Base-by-base conservation (phyloP, 2,797 vertebrate species). In the Sciurus vulgaris region DNA sequence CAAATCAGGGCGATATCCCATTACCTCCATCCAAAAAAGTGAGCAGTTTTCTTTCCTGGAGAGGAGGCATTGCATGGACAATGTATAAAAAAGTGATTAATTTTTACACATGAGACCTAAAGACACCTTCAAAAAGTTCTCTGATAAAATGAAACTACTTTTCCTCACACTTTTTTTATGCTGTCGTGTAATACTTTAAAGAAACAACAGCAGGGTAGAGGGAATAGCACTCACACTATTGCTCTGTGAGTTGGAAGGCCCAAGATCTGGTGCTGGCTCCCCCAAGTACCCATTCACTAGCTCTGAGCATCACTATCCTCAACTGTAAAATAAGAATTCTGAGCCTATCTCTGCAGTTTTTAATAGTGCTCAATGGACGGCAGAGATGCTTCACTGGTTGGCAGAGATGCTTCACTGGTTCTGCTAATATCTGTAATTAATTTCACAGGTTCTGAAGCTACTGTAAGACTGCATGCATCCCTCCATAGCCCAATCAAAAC, bases 151-250 rank as follows among this genome's bases (percentile, higher is more conserved):
- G 49, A 13, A 72, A 72, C 13, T n/a, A 86, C 83, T 63, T 83
- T 96, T 69, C 33, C 93, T 76, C 49, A 72, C 5, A 38, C 35
- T 76, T 93, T 82, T 70, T 85, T 54, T 85, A 87, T 78, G 44
- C 47, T 77, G 10, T 38, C 78, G 17, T n/a, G 69, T 35, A 92
- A 35, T 49, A n/a, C 91, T 92, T 78, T 94, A 84, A 96, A 95
- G 47, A 83, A 96, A 78, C 5, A 67, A n/a, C 22, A 83, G 30
- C 35, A 87, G 20, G 28, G 63, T 2, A 33, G 65, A 30, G n/a
- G 20, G 61, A 70, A 89, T 28, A 20, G 33, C 35, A 91, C 65
- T 86, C 20, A 73, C n/a, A 12, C 17, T 67, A 54, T 5, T 41
- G 38, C 28, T 70, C 20, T 67, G n/a, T 67, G 70, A 94, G 24